phyloP scores from a whole-genome alignment of 2,113 vertebrate genomes.

The Ageneiosus marmoratus region DNA sequence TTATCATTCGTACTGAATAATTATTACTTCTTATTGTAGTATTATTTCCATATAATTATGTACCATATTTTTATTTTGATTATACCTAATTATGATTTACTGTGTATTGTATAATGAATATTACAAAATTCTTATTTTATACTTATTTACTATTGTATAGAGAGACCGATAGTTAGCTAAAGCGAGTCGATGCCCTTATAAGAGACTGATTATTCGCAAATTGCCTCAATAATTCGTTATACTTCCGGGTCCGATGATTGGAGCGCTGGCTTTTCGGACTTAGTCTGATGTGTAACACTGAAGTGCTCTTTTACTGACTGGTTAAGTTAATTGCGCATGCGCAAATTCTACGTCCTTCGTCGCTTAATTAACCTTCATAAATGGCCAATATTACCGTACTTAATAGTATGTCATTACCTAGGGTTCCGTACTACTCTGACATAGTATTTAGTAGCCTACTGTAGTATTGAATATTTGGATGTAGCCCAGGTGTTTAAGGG shows the following conservation, averaged over 20 bases:
- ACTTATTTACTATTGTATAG: no score
- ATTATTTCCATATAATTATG: background rate
- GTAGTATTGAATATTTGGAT: slow-evolving; percentile 3
- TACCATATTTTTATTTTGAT: background rate
- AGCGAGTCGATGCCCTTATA: background rate
- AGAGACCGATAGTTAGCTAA: background rate
- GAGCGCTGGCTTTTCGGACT: slow-evolving; percentile 47
- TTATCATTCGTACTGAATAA: background rate
- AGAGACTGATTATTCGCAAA: slow-evolving; percentile 11
- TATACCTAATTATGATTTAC: background rate
- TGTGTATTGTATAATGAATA: background rate
- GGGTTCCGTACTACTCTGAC: background rate
- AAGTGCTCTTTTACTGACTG: slow-evolving; percentile 59
- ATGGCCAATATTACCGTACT: slow-evolving; percentile 64
- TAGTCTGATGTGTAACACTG: slow-evolving; percentile 52
- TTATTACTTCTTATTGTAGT: background rate
- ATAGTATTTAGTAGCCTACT: slow-evolving; percentile 3
- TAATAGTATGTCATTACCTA: slow-evolving; percentile 11
- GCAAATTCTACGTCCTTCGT: slow-evolving; percentile 69
- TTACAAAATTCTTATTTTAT: no score
- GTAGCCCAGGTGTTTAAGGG: slow-evolving; percentile 74
- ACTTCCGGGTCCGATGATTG: slow-evolving; percentile 46
- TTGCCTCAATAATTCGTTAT: slow-evolving; percentile 31
- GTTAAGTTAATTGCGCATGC: slow-evolving; percentile 53
- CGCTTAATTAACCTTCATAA: slow-evolving; percentile 79